phyloP scores from a whole-genome alignment of 2,888 invertebrate genomes.

The Allygus modestus region DNA sequence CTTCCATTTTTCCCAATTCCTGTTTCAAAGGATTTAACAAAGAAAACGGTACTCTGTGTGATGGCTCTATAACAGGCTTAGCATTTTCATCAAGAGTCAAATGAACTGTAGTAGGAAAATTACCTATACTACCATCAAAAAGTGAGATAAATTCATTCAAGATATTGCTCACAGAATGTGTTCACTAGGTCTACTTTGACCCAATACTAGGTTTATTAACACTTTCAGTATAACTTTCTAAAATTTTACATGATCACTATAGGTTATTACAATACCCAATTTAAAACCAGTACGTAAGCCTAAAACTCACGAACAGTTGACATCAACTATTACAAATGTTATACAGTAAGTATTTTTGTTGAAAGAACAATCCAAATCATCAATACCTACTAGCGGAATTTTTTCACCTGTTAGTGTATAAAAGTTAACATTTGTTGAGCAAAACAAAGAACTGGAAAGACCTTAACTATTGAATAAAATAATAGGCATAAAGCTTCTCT shows the following conservation, averaged over 20 bases:
- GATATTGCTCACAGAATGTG: not conserved
- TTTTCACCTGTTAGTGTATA: constrained; percentile 31
- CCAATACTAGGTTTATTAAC: too few species aligned
- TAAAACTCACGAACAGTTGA: constrained; percentile 16
- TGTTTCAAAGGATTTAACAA: too few species aligned
- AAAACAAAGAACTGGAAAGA: not conserved
- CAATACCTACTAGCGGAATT: constrained; percentile 11
- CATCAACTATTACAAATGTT: constrained; percentile 50
- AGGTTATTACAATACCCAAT: constrained; percentile 10
- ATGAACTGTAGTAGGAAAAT: constrained; percentile 46
- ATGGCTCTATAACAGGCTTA: too few species aligned
- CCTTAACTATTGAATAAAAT: constrained; percentile 40
- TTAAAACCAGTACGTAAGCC: constrained; percentile 22
- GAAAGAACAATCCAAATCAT: constrained; percentile 33
- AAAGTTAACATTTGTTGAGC: not conserved
- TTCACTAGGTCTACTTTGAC: too few species aligned
- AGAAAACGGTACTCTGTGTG: too few species aligned
- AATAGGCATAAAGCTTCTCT: constrained; percentile 1
- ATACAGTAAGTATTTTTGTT: constrained; percentile 36
- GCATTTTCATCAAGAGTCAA: too few species aligned
- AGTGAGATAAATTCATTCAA: constrained; percentile 37
- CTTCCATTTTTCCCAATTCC: too few species aligned
- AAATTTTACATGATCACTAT: not conserved
- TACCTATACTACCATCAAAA: constrained; percentile 46
- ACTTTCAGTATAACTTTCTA: not conserved